Evolutionary conservation across 2,888 invertebrate genomes (phyloP).

Genomic region (Torymus auratus): DNA sequence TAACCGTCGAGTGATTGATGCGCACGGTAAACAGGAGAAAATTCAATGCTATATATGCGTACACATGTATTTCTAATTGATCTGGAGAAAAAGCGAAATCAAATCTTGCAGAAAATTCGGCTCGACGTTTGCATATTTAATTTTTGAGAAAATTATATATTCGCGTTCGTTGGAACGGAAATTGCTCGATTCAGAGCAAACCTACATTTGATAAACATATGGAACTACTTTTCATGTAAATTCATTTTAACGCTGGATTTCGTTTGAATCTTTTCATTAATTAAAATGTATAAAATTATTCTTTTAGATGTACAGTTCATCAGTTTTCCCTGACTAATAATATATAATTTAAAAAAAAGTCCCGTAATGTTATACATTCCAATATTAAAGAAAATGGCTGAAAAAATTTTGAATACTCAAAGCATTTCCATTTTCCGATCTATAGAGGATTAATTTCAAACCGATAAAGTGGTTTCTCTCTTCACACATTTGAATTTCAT

Average conservation of each 20-base stretch:
- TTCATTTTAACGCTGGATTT: too few relatives aligned
- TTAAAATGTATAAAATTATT: too few relatives aligned
- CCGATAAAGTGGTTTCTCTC: background rate
- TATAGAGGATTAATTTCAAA: conserved; percentile 16
- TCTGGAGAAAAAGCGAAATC: background rate
- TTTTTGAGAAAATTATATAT: background rate
- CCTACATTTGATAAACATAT: too few relatives aligned
- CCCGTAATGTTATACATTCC: background rate
- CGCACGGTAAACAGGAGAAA: background rate
- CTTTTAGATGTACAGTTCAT: too few relatives aligned
- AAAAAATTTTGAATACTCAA: background rate
- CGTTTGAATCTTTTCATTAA: background rate
- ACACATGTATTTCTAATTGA: background rate
- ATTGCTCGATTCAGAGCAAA: background rate
- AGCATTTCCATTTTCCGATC: background rate
- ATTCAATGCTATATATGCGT: background rate
- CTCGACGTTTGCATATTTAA: background rate
- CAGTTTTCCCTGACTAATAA: too few relatives aligned
- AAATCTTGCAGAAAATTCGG: background rate
- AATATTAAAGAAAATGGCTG: background rate
- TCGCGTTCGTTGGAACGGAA: background rate
- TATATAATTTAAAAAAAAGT: background rate
- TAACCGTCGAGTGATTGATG: background rate
- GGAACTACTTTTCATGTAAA: too few relatives aligned
- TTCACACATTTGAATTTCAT: conserved; percentile 21